A percentile compares a stretch with the other conserved stretches of the same genome.
These are phyloP conservation scores for Setipinna tenuifilis DNA, from an alignment of 2,797 vertebrate genomes.

Conservation along the genomic window DNA sequence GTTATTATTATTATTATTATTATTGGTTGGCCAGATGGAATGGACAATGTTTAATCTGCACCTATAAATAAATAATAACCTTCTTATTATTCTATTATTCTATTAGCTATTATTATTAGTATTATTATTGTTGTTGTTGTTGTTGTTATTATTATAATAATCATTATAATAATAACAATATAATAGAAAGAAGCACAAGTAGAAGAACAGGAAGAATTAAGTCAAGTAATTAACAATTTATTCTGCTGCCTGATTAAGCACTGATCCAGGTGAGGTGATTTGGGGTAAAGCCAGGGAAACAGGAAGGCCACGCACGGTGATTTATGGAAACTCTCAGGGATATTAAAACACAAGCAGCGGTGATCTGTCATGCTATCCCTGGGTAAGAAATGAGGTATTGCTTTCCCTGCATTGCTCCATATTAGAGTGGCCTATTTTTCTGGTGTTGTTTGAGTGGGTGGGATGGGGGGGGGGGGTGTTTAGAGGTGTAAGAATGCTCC, in stretches of 20 bases:
- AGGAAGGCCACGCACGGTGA: slow-evolving; percentile 5
- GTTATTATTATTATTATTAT: too few species aligned
- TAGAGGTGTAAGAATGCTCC: background rate
- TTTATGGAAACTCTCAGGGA: slow-evolving; percentile 16
- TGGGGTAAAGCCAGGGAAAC: background rate
- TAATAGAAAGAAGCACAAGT: too few species aligned
- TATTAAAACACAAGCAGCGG: slow-evolving; percentile 15
- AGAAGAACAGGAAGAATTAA: too few species aligned
- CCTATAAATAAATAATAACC: too few species aligned
- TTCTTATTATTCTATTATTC: too few species aligned
- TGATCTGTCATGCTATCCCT: slow-evolving; percentile 36
- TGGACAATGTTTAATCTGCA: too few species aligned
- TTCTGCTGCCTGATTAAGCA: background rate
- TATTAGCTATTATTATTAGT: too few species aligned
- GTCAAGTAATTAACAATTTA: background rate
- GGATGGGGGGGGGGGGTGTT: slow-evolving; percentile 29
- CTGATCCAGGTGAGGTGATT: background rate
- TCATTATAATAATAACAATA: too few species aligned
- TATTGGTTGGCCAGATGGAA: too few species aligned
- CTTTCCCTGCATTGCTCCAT: slow-evolving; percentile 26
- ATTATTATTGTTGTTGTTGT: too few species aligned
- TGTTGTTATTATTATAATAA: too few species aligned
- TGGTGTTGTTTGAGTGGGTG: slow-evolving; percentile 37
- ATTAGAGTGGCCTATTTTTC: background rate
- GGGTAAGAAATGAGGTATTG: slow-evolving; percentile 20